Conservation (phyloP, 2,113 vertebrate species). For the Gallinago jamesoni region DNA sequence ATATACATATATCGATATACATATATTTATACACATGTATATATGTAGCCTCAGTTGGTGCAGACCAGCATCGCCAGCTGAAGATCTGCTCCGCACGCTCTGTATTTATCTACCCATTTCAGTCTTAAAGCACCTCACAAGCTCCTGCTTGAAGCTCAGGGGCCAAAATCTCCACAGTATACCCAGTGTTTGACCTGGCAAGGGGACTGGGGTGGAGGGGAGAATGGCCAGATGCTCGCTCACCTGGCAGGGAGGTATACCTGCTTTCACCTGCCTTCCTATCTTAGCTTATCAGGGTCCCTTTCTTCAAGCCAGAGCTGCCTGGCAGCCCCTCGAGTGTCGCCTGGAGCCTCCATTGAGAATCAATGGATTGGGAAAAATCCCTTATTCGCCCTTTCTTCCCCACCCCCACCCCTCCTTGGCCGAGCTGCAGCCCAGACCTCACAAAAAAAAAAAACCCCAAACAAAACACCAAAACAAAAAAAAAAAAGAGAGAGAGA, state of each 20-base stretch:
- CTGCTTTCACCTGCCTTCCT: background rate
- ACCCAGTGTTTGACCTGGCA: background rate
- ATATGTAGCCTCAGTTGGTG: background rate
- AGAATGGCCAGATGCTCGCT: background rate
- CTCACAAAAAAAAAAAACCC: constrained; percentile 30
- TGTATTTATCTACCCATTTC: constrained; percentile 19
- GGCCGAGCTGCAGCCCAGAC: constrained; percentile 54
- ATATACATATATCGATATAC: background rate
- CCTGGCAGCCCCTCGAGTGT: constrained; percentile 16
- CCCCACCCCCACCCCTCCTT: background rate
- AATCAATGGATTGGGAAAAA: constrained; percentile 80
- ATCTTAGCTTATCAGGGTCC: background rate
- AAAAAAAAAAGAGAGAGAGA: background rate
- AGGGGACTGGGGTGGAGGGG: constrained; percentile 26
- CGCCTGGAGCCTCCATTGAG: constrained; percentile 71
- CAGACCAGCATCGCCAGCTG: background rate
- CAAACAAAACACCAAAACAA: no score
- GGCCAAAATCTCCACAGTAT: background rate
- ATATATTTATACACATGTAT: background rate
- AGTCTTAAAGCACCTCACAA: background rate
- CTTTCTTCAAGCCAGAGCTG: constrained; percentile 41
- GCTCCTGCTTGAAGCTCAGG: fast-evolving
- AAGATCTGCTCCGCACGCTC: background rate
- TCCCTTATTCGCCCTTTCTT: constrained; percentile 66
- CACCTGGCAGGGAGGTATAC: background rate